Evolutionary conservation across 2,113 vertebrate genomes (phyloP).

Genomic region (Rhinopomastus cyanomelas): DNA sequence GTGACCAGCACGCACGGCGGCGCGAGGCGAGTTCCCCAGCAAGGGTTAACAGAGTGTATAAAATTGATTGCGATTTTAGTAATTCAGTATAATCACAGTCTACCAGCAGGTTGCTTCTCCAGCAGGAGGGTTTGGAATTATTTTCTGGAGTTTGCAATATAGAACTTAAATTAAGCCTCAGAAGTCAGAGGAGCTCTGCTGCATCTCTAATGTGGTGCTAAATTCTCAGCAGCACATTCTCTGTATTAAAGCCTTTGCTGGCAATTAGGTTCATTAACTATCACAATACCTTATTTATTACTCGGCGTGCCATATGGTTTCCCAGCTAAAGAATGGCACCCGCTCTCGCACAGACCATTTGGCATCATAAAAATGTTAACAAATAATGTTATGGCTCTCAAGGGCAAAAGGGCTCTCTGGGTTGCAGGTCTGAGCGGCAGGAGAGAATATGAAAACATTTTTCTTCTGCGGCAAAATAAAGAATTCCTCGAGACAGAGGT

Average conservation of each 20-base stretch:
- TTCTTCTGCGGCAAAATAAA: slow-evolving; percentile 78
- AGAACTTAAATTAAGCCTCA: slow-evolving; percentile 91
- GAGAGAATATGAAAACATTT: slow-evolving; percentile 83
- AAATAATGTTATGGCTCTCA: slow-evolving; percentile 86
- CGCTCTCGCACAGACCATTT: slow-evolving; percentile 83
- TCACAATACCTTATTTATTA: slow-evolving; percentile 90
- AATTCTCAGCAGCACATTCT: slow-evolving; percentile 86
- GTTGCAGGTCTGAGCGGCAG: slow-evolving; percentile 74
- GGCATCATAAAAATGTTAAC: slow-evolving; percentile 88
- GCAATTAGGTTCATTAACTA: slow-evolving; percentile 90
- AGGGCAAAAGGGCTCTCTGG: slow-evolving; percentile 79
- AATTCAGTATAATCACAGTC: slow-evolving; percentile 88
- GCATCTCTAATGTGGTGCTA: slow-evolving; percentile 86
- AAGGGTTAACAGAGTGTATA: slow-evolving; percentile 84
- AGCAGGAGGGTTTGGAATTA: slow-evolving; percentile 89
- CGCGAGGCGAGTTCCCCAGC: slow-evolving; percentile 46
- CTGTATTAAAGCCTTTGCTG: slow-evolving; percentile 84
- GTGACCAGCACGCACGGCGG: not conserved
- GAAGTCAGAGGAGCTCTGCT: slow-evolving; percentile 83
- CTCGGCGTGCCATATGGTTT: slow-evolving; percentile 84
- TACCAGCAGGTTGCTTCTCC: slow-evolving; percentile 87
- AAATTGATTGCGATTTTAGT: slow-evolving; percentile 88
- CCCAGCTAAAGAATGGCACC: slow-evolving; percentile 84
- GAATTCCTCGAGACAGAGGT: slow-evolving; percentile 76
- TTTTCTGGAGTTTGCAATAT: slow-evolving; percentile 89